Base-by-base conservation (phyloP, 2,797 vertebrate genomes). In the Tapera naevia region DNA sequence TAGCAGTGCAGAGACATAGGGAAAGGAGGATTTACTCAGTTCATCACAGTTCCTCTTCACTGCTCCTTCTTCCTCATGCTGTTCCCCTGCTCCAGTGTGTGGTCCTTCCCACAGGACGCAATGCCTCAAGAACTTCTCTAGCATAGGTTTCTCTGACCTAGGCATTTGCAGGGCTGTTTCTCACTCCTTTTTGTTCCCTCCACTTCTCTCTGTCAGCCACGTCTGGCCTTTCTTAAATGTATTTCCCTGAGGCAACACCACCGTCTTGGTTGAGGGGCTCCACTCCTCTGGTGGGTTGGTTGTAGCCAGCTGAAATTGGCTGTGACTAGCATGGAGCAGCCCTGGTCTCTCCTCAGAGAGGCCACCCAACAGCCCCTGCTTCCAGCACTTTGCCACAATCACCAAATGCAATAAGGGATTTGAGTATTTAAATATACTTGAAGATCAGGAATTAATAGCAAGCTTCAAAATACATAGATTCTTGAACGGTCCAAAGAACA, bases 331-430 rank as follows among this genome's bases (percentile, higher is more conserved):
- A 4, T 3, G 5, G 15, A 37, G 28, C 46, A 73, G 39, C 46
- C 41, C n/a, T 2, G 7, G 10, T 24, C 15, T 16, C 50, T 64
- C 30, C 60, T 70, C 23, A 24, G 10, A 16, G 61, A 22, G 12
- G 23, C 35, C 8, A 3, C 22, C n/a, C 18, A 4, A 8, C 53
- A 80, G 45, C 22, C 15, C 25, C 33, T 10, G 2, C 30, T 24
- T 43, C 30, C 39, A 6, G 15, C 0, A 0, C 25, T 37, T 46
- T 13, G 1, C 17, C 28, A 17, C 0, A 0, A 9, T 9, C 21
- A 39, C 17, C 11, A 11, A 1, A 21, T 22, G 37, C 46, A 50
- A 8, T 2, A 5, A 67, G 17, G 10, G 12, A 6, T 64, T 41
- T 61, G 45, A 48, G 16, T 33, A 41, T 24, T 53, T 69, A 70